These are phyloP conservation scores for Catocala sponsa DNA, from an alignment of 2,888 invertebrate species.

Conservation along the genomic window DNA sequence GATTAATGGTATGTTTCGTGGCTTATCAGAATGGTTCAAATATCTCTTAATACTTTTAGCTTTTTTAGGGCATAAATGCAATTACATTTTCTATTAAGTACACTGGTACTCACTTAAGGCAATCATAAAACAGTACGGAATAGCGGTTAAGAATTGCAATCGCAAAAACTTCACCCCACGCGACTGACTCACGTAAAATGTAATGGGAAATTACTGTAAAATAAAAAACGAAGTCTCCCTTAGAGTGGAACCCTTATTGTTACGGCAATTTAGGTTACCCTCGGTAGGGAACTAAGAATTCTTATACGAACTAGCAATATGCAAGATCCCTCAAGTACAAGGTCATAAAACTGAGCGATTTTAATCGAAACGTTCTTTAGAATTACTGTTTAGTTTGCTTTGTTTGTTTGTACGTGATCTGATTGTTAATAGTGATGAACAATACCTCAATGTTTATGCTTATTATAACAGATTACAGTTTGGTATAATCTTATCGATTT, in stretches of 20 bases:
- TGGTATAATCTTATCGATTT: slow-evolving; percentile 26
- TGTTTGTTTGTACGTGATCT: slow-evolving; percentile 39
- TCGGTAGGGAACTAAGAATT: slow-evolving; percentile 59
- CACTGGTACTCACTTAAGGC: slow-evolving; percentile 37
- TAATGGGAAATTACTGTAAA: slow-evolving; percentile 68
- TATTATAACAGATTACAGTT: neutral
- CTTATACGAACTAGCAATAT: slow-evolving; percentile 62
- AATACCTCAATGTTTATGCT: slow-evolving; percentile 16
- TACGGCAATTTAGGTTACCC: slow-evolving; percentile 66
- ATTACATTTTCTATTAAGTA: slow-evolving; percentile 39
- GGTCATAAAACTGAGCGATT: slow-evolving; percentile 54
- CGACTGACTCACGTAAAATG: slow-evolving; percentile 61
- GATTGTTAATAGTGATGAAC: slow-evolving; percentile 29
- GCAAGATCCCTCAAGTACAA: slow-evolving; percentile 53
- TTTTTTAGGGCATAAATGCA: slow-evolving; percentile 11
- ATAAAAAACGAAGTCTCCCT: slow-evolving; percentile 62
- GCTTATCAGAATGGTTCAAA: slow-evolving; percentile 11
- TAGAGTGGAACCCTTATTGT: slow-evolving; percentile 61
- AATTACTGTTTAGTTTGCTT: slow-evolving; percentile 47
- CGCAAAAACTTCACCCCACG: slow-evolving; percentile 59
- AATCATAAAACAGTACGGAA: slow-evolving; percentile 49
- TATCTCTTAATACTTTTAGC: neutral
- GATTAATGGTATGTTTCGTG: slow-evolving; percentile 25
- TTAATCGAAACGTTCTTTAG: slow-evolving; percentile 51
- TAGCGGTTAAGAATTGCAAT: slow-evolving; percentile 52